Base-by-base conservation (phyloP, 2,888 invertebrate genomes). In the Polia nebulosa region DNA sequence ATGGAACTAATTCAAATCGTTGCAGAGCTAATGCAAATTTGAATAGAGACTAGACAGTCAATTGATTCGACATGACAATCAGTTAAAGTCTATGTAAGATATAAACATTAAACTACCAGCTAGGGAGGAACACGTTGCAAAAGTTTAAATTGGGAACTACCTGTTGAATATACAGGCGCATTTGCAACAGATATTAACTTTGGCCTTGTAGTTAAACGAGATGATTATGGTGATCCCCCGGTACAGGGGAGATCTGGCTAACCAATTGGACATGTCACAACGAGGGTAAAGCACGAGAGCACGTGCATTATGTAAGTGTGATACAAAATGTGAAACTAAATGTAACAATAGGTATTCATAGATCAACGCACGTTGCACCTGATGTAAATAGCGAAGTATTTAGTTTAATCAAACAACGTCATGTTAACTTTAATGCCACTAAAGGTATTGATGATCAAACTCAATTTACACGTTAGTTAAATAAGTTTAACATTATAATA, bases 91-190 rank as follows among this genome's bases (percentile, higher is more conserved):
- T 60, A 39, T 41, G 39, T 61, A 41, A 62, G 13, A 62, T 15
- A 36, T 15, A 70, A 34, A 29, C 7, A 27, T n/a, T n/a, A 41
- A 41, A 52, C 41, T 11, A 11, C 47, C 32, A 11, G 13, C 29
- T 65, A 76, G 60, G 65, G 58, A 76, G 57, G 49, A 49, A 45
- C n/a, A 27, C 9, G 25, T 44, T 7, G 44, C 36, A 57, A 73
- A 72, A 73, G 0, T 53, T 39, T 61, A 60, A 79, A 76, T 79
- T 73, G 79, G 25, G 17, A n/a, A 74, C 79, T 66, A 73, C 67
- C 76, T 73, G 74, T 73, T 64, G 15, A 34, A 9, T n/a, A 51
- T 15, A 59, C 34, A 51, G 25, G 25, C 27, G 36, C 36, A 66
- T 73, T 73, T 36, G 58, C 66, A 29, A 34, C 27, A 55, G 15